Base-by-base conservation (phyloP, 2,113 vertebrate genomes). In the Pachyramphus minor region DNA sequence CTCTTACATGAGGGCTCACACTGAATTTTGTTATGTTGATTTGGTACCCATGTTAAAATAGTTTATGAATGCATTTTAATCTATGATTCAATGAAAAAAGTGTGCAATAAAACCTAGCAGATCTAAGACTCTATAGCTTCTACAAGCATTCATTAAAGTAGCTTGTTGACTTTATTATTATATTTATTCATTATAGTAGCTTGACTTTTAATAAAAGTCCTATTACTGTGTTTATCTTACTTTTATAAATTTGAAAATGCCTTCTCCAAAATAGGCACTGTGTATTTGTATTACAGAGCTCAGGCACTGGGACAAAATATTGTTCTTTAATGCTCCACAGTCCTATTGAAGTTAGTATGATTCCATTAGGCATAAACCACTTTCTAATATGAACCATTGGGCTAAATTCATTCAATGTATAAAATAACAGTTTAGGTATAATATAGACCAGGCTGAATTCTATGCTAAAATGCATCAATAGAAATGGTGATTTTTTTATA, bases 151-250 rank as follows among this genome's bases (percentile, higher is more conserved):
- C 64, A 69, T 86, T 89, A 81, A 37, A 64, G 52, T 78, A 73
- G 23, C 64, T 91, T 74, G 55, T 86, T 93, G 79, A 82, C 45
- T 82, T 82, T 83, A 75, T 37, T 60, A 68, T 75, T 89, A 47
- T 53, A 60, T 75, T 82, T 82, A 59, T 74, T 89, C 59, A 88
- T 64, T 87, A 39, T 13, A 78, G 21, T 86, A 72, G n/a, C 68
- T 91, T 93, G 88, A 72, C 80, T 96, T 94, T 94, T 94, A 68
- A 92, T 92, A n/a, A 39, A 96, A 95, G 58, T 62, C 47, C 82
- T 90, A 75, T 81, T 90, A 89, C 79, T 84, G 55, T 91, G 77
- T 94, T 95, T 88, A 92, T 87, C 72, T 80, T 68, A 82, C 24
- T 74, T 85, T 37, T 63, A 74, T 44, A 92, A 80, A 90, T 80